Conservation (phyloP, 2,888 invertebrate species). For the Folsomia manolachei region DNA sequence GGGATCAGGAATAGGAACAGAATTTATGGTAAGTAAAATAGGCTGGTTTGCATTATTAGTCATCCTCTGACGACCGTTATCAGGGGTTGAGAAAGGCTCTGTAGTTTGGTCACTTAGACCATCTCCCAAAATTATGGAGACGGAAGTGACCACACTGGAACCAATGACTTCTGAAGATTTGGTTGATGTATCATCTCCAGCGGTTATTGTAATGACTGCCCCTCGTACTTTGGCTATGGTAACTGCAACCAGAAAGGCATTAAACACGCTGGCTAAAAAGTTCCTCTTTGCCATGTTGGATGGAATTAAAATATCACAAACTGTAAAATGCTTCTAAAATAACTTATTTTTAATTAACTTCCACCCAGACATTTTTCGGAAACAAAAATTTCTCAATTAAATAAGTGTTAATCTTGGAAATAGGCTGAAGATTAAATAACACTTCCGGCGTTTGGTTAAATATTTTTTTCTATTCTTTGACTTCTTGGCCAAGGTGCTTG, state of each 20-base stretch:
- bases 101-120: background rate
- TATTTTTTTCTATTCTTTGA: background rate
- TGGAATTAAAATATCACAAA: too few species aligned
- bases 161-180: background rate
- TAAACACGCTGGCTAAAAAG: too few species aligned
- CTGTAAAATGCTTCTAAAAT: too few species aligned
- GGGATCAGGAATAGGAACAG: slow-evolving; percentile 1
- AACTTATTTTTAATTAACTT: too few species aligned
- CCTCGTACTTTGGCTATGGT: background rate
- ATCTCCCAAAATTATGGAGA: background rate
- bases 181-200: background rate
- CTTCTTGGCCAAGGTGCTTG: background rate
- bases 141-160: slow-evolving; percentile 6
- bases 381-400: too few species aligned
- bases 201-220: background rate
- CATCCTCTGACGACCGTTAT: slow-evolving; percentile 51
- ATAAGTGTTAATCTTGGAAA: too few species aligned
- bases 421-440: too few species aligned
- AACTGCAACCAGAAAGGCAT: too few species aligned
- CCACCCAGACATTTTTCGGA: too few species aligned
- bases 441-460: background rate
- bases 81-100: background rate
- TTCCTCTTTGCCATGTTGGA: too few species aligned
- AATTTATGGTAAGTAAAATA: slow-evolving; percentile 45
- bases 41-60: slow-evolving; percentile 8